phyloP scores from a whole-genome alignment of 2,888 invertebrate species.

The Malthinus seriepunctatus region DNA sequence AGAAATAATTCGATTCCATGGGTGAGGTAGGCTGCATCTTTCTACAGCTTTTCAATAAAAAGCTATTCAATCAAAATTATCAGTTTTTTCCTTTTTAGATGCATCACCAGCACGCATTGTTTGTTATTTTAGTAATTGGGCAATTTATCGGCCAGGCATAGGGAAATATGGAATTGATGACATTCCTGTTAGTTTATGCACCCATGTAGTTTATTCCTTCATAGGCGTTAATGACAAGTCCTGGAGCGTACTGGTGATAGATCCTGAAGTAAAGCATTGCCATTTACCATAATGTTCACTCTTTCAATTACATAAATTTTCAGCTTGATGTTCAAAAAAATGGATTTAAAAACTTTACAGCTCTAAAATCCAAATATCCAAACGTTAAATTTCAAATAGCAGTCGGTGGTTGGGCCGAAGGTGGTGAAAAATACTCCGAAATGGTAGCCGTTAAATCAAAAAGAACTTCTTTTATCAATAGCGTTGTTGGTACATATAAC shows the following conservation, averaged over 20 bases:
- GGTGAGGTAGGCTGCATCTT: neutral
- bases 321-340: slow-evolving; percentile 73
- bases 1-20: too few relatives aligned
- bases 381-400: slow-evolving; percentile 77
- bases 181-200: slow-evolving; percentile 80
- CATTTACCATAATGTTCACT: too few relatives aligned
- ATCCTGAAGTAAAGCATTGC: slow-evolving; percentile 67
- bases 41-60: neutral
- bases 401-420: slow-evolving; percentile 91
- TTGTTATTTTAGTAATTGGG: slow-evolving; percentile 81
- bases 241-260: slow-evolving; percentile 78
- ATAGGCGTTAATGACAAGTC: slow-evolving; percentile 80
- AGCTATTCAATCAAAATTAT: neutral
- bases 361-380: slow-evolving; percentile 70
- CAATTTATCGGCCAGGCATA: slow-evolving; percentile 79
- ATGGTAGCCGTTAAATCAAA: slow-evolving; percentile 74
- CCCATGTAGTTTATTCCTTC: slow-evolving; percentile 87
- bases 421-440: slow-evolving; percentile 83
- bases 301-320: slow-evolving; percentile 5
- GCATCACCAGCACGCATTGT: slow-evolving; percentile 53
- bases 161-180: slow-evolving; percentile 85
- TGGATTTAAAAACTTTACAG: slow-evolving; percentile 81
- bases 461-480: slow-evolving; percentile 72
- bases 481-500: slow-evolving; percentile 65
- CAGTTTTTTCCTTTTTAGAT: slow-evolving; percentile 18